phyloP scores from a whole-genome alignment of 1,140 invertebrate species.

The Asbolus verrucosus region DNA sequence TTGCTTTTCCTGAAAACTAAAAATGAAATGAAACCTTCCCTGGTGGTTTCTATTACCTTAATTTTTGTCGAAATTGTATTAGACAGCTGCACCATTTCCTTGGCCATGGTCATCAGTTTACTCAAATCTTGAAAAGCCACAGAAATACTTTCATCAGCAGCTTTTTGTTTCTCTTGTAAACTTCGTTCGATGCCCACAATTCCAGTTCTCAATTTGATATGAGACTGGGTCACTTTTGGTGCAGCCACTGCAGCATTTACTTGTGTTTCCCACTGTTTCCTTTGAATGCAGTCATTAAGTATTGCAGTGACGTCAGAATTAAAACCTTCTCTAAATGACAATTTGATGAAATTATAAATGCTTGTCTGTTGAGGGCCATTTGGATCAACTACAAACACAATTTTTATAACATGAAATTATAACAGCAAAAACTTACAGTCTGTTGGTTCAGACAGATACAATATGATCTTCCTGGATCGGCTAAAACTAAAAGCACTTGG shows the following conservation, averaged over 20 bases:
- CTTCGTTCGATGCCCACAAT: slow-evolving; percentile 96
- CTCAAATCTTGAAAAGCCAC: slow-evolving; percentile 95
- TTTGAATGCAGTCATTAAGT: slow-evolving; percentile 73
- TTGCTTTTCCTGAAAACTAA: slow-evolving; percentile 83
- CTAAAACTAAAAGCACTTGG: slow-evolving; percentile 80
- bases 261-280: slow-evolving; percentile 71
- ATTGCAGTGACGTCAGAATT: slow-evolving; percentile 76
- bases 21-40: no score
- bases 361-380: slow-evolving; percentile 82
- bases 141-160: slow-evolving; percentile 91
- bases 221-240: slow-evolving; percentile 61
- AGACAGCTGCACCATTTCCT: slow-evolving; percentile 96
- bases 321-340: slow-evolving; percentile 90
- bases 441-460: slow-evolving; percentile 79
- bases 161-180: slow-evolving; percentile 89
- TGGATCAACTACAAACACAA: no score
- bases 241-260: slow-evolving; percentile 49
- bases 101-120: slow-evolving; percentile 95
- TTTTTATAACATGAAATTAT: slow-evolving; percentile 21
- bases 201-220: slow-evolving; percentile 82
- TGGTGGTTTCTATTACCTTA: slow-evolving; percentile 79
- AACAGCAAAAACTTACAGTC: slow-evolving; percentile 71
- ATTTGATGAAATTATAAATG: slow-evolving; percentile 80
- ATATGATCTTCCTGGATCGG: slow-evolving; percentile 83
- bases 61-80: slow-evolving; percentile 95